phyloP scores from a whole-genome alignment of 2,888 invertebrate species.

The Atethmia centrago region DNA sequence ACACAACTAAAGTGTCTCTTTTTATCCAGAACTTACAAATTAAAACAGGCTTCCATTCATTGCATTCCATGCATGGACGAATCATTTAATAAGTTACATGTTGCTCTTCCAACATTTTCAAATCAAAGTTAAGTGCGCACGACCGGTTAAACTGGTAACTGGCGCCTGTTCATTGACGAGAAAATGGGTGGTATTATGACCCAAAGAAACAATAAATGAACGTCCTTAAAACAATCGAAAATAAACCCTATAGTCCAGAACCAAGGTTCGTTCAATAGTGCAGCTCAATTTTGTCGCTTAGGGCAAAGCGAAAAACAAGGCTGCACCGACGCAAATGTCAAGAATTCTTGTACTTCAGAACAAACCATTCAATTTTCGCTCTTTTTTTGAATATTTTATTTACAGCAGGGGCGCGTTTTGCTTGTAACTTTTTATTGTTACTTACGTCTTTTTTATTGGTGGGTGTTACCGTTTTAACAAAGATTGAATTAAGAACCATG shows the following conservation, averaged over 20 bases:
- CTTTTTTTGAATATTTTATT: constrained; percentile 60
- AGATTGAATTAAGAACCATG: constrained; percentile 65
- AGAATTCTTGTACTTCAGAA: constrained; percentile 71
- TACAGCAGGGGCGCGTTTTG: constrained; percentile 63
- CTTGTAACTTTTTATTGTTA: constrained; percentile 46
- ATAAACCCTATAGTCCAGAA: accelerated
- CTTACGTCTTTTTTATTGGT: constrained; percentile 62
- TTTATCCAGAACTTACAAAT: neutral
- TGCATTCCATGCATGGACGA: neutral
- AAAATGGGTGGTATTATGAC: constrained; percentile 72
- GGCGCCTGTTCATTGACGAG: constrained; percentile 82
- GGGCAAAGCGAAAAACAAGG: constrained; percentile 19
- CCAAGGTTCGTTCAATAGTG: constrained; percentile 4
- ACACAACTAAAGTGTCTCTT: neutral
- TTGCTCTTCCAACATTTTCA: constrained; percentile 47
- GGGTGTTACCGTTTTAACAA: constrained; percentile 75
- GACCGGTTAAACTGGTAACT: constrained; percentile 74
- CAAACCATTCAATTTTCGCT: constrained; percentile 72
- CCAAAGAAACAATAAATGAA: constrained; percentile 72
- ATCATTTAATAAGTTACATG: neutral
- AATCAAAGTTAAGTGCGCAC: constrained; percentile 59
- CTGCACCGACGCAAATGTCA: constrained; percentile 69
- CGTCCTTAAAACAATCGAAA: constrained; percentile 30
- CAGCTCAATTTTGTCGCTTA: constrained; percentile 18
- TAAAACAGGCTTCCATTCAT: neutral